These are phyloP conservation scores for Limnothrissa miodon DNA, from an alignment of 2,113 vertebrate species.

Conservation along the genomic window DNA sequence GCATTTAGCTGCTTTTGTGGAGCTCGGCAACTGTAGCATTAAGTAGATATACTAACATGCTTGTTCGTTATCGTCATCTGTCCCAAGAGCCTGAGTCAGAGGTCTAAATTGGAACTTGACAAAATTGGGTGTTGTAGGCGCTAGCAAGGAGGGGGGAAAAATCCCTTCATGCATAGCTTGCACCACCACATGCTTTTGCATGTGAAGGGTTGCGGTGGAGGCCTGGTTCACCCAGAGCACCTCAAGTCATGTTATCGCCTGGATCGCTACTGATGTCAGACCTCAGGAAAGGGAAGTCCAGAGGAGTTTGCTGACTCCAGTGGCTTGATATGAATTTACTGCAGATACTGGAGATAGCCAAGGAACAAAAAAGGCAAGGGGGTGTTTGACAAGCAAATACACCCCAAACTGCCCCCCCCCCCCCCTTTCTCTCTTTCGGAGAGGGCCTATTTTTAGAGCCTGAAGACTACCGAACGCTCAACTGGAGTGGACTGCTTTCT, in stretches of 20 bases:
- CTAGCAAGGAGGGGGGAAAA: neutral
- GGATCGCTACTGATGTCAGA: slow-evolving; percentile 52
- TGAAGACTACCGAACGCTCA: slow-evolving; percentile 17
- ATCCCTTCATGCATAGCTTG: neutral
- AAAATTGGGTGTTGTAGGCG: neutral
- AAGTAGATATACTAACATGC: neutral
- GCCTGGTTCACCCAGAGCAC: neutral
- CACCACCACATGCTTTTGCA: neutral
- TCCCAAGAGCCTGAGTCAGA: neutral
- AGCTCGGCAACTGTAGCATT: neutral
- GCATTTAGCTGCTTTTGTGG: neutral
- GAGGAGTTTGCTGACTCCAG: slow-evolving; percentile 38
- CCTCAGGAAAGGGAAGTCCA: slow-evolving; percentile 46
- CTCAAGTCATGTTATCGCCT: slow-evolving; percentile 28
- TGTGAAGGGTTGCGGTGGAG: neutral
- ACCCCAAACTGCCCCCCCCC: neutral
- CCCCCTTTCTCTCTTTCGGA: neutral
- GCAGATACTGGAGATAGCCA: slow-evolving; percentile 44
- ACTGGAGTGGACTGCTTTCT: slow-evolving; percentile 23
- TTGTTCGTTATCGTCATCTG: neutral
- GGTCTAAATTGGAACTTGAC: neutral
- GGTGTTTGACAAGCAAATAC: slow-evolving; percentile 38
- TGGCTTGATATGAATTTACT: slow-evolving; percentile 34
- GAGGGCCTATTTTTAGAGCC: slow-evolving; percentile 17
- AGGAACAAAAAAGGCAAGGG: neutral